Evolutionary conservation across 1,140 invertebrate species (phyloP).

Genomic region (Eciton burchellii): DNA sequence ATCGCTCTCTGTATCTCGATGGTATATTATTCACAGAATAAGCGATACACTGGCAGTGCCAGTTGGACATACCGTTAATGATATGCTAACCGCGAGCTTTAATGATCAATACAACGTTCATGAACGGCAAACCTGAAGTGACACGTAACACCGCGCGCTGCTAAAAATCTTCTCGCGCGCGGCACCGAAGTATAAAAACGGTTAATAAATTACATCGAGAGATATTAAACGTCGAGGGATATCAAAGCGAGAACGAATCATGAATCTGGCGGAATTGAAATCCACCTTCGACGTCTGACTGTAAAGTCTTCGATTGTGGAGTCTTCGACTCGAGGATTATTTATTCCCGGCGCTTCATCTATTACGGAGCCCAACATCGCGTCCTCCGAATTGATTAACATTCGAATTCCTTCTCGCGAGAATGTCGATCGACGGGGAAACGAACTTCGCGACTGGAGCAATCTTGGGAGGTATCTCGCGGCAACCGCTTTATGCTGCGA

Average conservation of each 20-base stretch:
- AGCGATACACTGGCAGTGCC: background rate
- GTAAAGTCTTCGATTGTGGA: background rate
- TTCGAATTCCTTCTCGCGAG: background rate
- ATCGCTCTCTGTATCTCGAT: slow-evolving; percentile 1
- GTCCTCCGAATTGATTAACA: background rate
- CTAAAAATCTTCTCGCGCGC: too few relatives aligned
- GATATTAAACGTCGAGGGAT: too few relatives aligned
- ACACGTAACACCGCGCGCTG: too few relatives aligned
- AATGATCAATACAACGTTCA: background rate
- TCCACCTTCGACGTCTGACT: too few relatives aligned
- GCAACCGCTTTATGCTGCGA: slow-evolving; percentile 31
- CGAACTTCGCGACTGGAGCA: slow-evolving; percentile 20
- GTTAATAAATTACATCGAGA: background rate
- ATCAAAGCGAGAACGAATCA: too few relatives aligned
- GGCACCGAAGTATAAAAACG: too few relatives aligned
- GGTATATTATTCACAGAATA: slow-evolving; percentile 27
- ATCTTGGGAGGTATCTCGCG: slow-evolving; percentile 49
- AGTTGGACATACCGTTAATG: too few relatives aligned
- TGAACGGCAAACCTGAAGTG: background rate
- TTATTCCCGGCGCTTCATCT: background rate
- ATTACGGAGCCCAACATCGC: slow-evolving; percentile 12
- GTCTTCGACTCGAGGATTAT: background rate
- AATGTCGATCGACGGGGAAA: slow-evolving; percentile 29
- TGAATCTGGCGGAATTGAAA: too few relatives aligned
- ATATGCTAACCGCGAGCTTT: background rate